Evolutionary conservation across 2,797 vertebrate species (phyloP).

Genomic region (Xenops minutus): DNA sequence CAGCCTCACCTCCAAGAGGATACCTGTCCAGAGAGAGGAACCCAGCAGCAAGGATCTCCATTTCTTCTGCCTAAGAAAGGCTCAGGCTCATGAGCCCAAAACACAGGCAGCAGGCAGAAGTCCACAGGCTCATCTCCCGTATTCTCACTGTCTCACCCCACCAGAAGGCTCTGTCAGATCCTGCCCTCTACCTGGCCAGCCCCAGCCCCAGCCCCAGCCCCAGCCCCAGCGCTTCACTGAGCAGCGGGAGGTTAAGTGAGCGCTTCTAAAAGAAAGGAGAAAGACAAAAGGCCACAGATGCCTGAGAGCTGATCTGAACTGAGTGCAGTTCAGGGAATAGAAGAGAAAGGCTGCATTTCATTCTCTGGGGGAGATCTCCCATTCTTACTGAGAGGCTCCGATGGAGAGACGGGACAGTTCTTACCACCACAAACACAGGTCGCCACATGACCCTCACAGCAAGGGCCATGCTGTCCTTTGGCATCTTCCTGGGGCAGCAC

Average conservation of each 20-base stretch:
- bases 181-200: background rate
- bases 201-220: background rate
- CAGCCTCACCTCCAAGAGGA: background rate
- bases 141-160: background rate
- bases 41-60: background rate
- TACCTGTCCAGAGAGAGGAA: background rate
- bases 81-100: accelerated
- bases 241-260: background rate
- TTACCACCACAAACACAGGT: accelerated
- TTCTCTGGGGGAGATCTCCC: background rate
- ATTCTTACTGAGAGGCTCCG: background rate
- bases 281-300: background rate
- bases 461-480: background rate
- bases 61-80: background rate
- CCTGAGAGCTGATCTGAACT: background rate
- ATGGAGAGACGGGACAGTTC: background rate
- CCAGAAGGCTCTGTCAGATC: background rate
- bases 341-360: background rate
- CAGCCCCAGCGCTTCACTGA: background rate
- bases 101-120: background rate
- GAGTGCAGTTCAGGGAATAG: background rate
- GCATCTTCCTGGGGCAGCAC: background rate
- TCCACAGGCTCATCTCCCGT: background rate
- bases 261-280: background rate
- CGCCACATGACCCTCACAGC: accelerated